A percentile compares a stretch with the other conserved stretches of the same genome.
Evolutionary conservation across 2,797 vertebrate species (phyloP).

Genomic region (Myripristis jacobus): DNA sequence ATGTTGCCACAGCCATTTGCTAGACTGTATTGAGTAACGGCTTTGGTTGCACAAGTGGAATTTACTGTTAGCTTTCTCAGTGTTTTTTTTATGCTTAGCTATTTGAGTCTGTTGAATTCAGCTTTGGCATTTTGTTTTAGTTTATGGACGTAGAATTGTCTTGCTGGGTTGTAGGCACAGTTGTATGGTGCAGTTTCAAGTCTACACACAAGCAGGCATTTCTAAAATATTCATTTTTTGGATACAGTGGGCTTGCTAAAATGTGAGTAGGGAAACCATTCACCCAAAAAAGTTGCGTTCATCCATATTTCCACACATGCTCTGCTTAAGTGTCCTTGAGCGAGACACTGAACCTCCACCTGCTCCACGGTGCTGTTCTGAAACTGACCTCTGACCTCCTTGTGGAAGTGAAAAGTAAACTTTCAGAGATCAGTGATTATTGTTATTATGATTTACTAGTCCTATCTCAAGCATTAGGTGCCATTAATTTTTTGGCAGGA

Average conservation of each 20-base stretch:
- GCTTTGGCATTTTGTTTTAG: not conserved
- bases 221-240: not conserved
- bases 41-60: not conserved
- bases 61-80: not conserved
- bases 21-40: not conserved
- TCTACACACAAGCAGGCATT: not conserved
- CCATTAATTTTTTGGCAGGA: not conserved
- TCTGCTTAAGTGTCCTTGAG: not conserved
- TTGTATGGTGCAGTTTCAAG: not conserved
- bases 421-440: slow-evolving; percentile 4
- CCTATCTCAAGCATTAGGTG: slow-evolving; percentile 30
- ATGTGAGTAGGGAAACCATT: not conserved
- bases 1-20: not conserved
- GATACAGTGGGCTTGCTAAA: not conserved
- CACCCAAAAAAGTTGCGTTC: too few relatives aligned
- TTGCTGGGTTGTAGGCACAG: not conserved
- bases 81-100: not conserved
- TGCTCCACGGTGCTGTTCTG: not conserved
- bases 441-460: not conserved
- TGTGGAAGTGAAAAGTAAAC: slow-evolving; percentile 1
- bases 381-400: slow-evolving; percentile 6
- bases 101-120: not conserved
- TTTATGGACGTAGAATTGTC: not conserved
- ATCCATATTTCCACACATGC: too few relatives aligned
- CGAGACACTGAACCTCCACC: not conserved